Base-by-base conservation (phyloP, 2,113 vertebrate genomes). In the Cyanoramphus novaezelandiae region DNA sequence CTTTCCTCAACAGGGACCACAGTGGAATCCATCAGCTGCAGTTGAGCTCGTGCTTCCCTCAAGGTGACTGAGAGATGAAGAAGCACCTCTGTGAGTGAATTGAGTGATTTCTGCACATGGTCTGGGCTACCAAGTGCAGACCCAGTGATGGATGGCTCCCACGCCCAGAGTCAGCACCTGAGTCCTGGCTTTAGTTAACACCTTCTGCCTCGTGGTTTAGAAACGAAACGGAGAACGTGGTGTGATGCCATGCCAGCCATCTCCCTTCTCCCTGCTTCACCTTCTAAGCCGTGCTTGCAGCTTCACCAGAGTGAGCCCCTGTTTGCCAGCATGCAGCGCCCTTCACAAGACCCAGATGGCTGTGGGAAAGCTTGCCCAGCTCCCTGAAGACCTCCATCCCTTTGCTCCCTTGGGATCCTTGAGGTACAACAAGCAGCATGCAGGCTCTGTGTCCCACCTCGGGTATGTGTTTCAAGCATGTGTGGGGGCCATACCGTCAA, bases 381-480 rank as follows among this genome's bases (percentile, higher is more conserved):
- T 68, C 18, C 47, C 72, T 50, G 52, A n/a, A n/a, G 21, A 35
- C 4, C 24, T 63, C 63, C 6, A 4, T 63, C 15, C 21, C 39
- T 64, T 77, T 27, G 9, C 35, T 60, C 21, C 44, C 9, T 55
- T 60, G n/a, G 35, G 49, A 81, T 4, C 9, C 20, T 59, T 19
- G 9, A 8, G 9, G 12, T 27, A 28, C 59, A 50, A 71, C 76
- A 68, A 53, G 8, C 18, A 72, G 39, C 0, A 0, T 6, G 21
- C 13, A 19, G 35, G 53, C 28, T 50, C 4, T 37, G 55, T 75
- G 43, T 43, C 14, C n/a, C 24, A 7, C 14, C 10, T 10, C 4
- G 13, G 5, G 16, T n/a, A 19, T 1, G 1, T 14, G 16, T 71
- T 75, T 53, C 60, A 67, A 82, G 24, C n/a, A 6, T 0, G 0